Percentiles rank a stretch among this genome's conserved stretches.
These are phyloP conservation scores for Andrena praecox DNA, from an alignment of 2,888 invertebrate genomes.

Conservation along the genomic window DNA sequence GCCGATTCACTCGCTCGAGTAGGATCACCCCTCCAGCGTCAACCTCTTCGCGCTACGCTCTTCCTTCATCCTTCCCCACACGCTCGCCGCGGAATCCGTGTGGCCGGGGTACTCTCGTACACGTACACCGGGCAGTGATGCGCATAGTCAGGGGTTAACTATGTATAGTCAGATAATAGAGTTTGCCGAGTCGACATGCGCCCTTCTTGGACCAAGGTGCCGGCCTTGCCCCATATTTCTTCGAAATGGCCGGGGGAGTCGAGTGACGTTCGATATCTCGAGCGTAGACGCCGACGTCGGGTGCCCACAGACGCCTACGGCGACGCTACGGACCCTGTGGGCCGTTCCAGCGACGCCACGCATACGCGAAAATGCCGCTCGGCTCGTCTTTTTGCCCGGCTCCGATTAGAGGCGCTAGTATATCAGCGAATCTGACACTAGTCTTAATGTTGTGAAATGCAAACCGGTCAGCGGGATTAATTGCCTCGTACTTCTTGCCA, in stretches of 20 bases:
- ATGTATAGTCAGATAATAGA: conserved; percentile 74
- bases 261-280: conserved; percentile 75
- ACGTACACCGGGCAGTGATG: conserved; percentile 48
- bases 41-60: conserved; percentile 16
- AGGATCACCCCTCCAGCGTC: conserved; percentile 30
- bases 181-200: conserved; percentile 73
- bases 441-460: conserved; percentile 30
- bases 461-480: conserved; percentile 17
- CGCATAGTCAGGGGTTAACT: conserved; percentile 68
- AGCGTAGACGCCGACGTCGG: conserved; percentile 61
- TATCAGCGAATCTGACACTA: conserved; percentile 10
- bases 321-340: conserved; percentile 7
- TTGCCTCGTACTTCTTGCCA: not conserved
- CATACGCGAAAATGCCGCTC: conserved; percentile 6
- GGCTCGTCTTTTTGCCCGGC: conserved; percentile 12
- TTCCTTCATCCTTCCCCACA: conserved; percentile 46
- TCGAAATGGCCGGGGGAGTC: conserved; percentile 72
- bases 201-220: conserved; percentile 78
- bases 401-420: conserved; percentile 11
- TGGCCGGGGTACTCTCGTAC: not conserved
- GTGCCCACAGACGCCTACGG: conserved; percentile 39
- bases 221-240: conserved; percentile 78
- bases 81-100: conserved; percentile 8
- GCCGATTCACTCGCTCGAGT: conserved; percentile 36
- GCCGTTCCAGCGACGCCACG: not conserved